phyloP scores from a whole-genome alignment of 1,140 invertebrate species.

The Cydia strobilella region DNA sequence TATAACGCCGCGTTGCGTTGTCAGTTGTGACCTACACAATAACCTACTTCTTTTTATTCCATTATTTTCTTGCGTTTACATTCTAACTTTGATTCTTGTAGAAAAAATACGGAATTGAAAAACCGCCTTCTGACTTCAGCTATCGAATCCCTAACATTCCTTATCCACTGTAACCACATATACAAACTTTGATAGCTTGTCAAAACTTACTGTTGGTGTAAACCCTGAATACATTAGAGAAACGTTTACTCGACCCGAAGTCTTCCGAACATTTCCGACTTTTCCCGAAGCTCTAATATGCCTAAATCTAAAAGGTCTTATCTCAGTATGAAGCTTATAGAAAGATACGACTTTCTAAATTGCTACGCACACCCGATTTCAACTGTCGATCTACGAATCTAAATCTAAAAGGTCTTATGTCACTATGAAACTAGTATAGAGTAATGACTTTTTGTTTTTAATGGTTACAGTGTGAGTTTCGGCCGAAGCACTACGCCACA shows the following conservation, averaged over 20 bases:
- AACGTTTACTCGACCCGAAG: not conserved
- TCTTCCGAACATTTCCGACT: not conserved
- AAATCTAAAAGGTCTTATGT: not conserved
- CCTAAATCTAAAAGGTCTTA: not conserved
- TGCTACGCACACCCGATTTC: not conserved
- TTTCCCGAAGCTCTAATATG: not conserved
- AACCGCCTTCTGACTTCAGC: not conserved
- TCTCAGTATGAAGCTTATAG: not conserved
- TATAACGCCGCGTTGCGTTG: not conserved
- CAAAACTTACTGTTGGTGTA: not conserved
- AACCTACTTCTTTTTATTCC: not conserved
- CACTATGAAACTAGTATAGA: too few relatives aligned
- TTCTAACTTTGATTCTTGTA: not conserved
- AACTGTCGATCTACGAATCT: too few relatives aligned
- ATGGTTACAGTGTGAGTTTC: too few relatives aligned
- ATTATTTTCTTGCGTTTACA: not conserved
- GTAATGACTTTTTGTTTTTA: too few relatives aligned
- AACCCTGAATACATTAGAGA: constrained; percentile 9
- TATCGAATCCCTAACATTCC: not conserved
- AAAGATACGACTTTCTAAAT: not conserved
- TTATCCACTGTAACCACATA: too few relatives aligned
- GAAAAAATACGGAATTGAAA: not conserved
- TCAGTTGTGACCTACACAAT: not conserved
- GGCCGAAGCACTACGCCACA: not conserved
- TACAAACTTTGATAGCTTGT: not conserved